Evolutionary conservation across 2,797 vertebrate species (phyloP), one percentile per base, ranked within the genome.

Genomic region (Sebastiscus albofasciatus): DNA sequence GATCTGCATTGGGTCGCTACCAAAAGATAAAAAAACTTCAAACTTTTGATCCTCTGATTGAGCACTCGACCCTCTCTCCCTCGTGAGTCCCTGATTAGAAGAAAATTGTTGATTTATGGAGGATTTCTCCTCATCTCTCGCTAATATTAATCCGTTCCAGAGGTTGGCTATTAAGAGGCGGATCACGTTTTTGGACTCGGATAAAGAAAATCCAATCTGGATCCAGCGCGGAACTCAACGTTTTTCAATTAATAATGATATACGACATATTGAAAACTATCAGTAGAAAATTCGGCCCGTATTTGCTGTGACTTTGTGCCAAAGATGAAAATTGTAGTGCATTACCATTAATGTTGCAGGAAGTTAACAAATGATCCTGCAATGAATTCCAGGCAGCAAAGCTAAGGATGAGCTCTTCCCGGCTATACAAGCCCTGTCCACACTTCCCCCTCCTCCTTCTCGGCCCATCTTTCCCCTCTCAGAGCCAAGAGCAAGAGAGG

Each of bases 351-450:
- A 86, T 87, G 87, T 75, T 76, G 81, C 87, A 88, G 75, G 82
- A 80, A 84, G 78, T 72, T 88, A 84, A 92, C 91, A 91, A 92
- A 94, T 89, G 83, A 89, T 86, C 69, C 59, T n/a, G 74, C 82
- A 46, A 67, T 80, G 85, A 78, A 86, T 93, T 92, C 89, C 90
- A 87, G 91, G 89, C 91, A 90, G 90, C 77, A 54, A 11, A 74
- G 80, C 80, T 52, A 73, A 82, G 79, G 71, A 91, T 75, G 73
- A 87, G 77, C 82, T 89, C 80, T 93, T 90, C 89, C 89, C 82
- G 65, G 80, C 75, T 77, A 29, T 59, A 65, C 33, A 60, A 77
- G 76, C 68, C 68, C 84, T 90, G 84, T 90, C 88, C 83, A 82
- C 86, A 84, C 62, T 75, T 22, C 29, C 42, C 27, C 58, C 71